Percentiles rank a stretch among this genome's conserved stretches.
Evolutionary conservation across 2,888 invertebrate genomes (phyloP).

Genomic region (Spicauda simplicius): DNA sequence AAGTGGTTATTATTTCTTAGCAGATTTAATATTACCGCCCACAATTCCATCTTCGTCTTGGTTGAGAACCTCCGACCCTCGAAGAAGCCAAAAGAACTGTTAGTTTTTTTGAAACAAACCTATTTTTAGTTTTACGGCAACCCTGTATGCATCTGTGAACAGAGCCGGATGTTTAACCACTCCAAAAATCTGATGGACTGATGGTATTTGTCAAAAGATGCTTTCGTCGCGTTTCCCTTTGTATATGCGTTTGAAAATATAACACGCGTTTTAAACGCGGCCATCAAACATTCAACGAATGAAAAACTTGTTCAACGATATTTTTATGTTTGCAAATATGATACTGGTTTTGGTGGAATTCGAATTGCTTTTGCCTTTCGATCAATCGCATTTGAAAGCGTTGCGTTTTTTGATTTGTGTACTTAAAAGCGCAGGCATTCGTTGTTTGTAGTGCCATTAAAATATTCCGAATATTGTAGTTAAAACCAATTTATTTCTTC

Average conservation of each 20-base stretch:
- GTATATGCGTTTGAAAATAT: background rate
- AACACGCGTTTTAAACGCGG: background rate
- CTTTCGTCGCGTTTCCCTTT: conserved; percentile 9
- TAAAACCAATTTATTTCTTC: too few relatives aligned
- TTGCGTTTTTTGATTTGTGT: background rate
- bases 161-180: conserved; percentile 10
- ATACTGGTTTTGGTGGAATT: background rate
- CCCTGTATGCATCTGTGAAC: background rate
- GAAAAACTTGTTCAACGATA: background rate
- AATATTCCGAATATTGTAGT: too few relatives aligned
- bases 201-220: conserved; percentile 10
- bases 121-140: background rate
- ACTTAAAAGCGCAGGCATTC: too few relatives aligned
- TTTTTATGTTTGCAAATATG: background rate
- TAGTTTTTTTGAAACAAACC: background rate
- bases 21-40: too few relatives aligned
- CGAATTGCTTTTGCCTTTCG: background rate
- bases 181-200: background rate
- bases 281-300: background rate
- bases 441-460: too few relatives aligned
- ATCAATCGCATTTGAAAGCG: background rate
- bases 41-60: too few relatives aligned
- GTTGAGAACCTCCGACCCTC: too few relatives aligned
- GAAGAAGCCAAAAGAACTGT: too few relatives aligned
- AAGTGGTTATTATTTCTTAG: too few relatives aligned